Conservation (phyloP, 2,113 vertebrate genomes). For the Brienomyrus brachyistius region DNA sequence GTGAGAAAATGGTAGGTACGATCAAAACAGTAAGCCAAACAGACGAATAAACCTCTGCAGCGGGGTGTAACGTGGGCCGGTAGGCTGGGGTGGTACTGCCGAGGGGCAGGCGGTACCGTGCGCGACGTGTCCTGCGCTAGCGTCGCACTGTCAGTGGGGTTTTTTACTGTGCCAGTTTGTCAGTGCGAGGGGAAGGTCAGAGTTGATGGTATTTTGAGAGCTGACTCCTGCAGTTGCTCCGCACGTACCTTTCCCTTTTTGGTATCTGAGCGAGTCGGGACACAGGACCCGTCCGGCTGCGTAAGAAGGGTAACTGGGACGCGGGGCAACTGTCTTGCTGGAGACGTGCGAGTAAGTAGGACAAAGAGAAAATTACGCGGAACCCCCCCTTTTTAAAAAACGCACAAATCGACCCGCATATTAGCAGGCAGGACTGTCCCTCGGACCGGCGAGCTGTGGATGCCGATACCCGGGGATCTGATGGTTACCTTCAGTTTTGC, state of each 20-base stretch:
- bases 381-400: neutral
- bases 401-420: neutral
- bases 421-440: neutral
- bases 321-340: constrained; percentile 2
- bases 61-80: constrained; percentile 4
- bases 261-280: constrained; percentile 40
- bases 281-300: constrained; percentile 1
- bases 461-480: neutral
- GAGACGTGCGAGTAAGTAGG: constrained; percentile 22
- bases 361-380: neutral
- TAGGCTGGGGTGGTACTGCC: constrained; percentile 16
- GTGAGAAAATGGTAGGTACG: constrained; percentile 75
- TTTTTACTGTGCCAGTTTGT: constrained; percentile 38
- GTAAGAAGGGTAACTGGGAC: constrained; percentile 22
- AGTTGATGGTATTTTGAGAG: constrained; percentile 70
- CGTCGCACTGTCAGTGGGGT: constrained; percentile 31
- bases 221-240: constrained; percentile 30
- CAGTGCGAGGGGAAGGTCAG: constrained; percentile 63
- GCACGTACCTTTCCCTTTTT: constrained; percentile 67
- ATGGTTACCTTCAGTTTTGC: neutral
- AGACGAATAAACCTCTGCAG: constrained; percentile 20
- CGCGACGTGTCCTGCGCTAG: constrained; percentile 27
- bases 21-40: constrained; percentile 56
- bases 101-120: neutral
- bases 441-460: neutral